Evolutionary conservation across 2,113 vertebrate genomes (phyloP).

Genomic region (Tyrannus savana): DNA sequence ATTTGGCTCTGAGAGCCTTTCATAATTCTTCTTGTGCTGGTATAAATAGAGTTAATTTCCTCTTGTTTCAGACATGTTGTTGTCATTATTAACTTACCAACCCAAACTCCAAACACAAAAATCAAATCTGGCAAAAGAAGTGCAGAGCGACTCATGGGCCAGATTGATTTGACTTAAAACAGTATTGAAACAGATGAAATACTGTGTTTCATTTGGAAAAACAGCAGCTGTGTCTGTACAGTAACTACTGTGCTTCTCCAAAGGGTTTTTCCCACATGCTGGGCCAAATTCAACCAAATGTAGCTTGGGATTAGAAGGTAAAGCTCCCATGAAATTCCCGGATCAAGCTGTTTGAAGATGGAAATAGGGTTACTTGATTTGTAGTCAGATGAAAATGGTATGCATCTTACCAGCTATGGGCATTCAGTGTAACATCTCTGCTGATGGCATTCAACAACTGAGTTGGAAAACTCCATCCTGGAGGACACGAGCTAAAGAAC

Average conservation of each 20-base stretch:
- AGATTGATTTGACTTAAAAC: constrained; percentile 62
- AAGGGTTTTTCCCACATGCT: neutral
- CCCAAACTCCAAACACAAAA: constrained; percentile 10
- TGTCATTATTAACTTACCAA: constrained; percentile 49
- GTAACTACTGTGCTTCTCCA: constrained; percentile 25
- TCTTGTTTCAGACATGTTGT: constrained; percentile 16
- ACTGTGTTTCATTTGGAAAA: constrained; percentile 60
- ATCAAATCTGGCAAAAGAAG: constrained; percentile 47
- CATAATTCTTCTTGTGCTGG: neutral
- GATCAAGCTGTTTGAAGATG: neutral
- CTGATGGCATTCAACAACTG: neutral
- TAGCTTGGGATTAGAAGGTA: neutral
- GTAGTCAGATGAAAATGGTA: neutral
- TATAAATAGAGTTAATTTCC: constrained; percentile 18
- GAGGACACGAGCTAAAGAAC: neutral
- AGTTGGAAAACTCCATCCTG: neutral
- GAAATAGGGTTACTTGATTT: neutral
- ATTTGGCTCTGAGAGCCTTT: neutral
- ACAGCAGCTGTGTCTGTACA: neutral
- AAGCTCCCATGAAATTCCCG: neutral
- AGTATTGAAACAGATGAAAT: constrained; percentile 47
- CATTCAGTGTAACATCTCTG: neutral
- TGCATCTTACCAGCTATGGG: neutral
- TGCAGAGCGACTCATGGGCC: neutral
- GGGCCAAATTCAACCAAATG: constrained; percentile 5